Evolutionary conservation across 2,113 vertebrate species (phyloP).

Genomic region (Apteryx mantelli): DNA sequence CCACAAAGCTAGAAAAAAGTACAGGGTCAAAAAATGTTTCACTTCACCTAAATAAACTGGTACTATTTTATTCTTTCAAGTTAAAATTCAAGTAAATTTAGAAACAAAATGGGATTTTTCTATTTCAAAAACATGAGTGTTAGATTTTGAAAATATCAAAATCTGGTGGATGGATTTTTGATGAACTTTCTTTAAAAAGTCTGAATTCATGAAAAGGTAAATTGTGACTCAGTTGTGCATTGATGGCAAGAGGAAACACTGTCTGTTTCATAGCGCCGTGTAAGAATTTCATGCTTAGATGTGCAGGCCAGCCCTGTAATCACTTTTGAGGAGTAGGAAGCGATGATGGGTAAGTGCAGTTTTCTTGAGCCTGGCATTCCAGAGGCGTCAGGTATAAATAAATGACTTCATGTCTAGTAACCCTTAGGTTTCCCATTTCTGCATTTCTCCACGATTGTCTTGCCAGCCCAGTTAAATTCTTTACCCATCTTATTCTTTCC

Average conservation of each 20-base stretch:
- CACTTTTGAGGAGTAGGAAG: neutral
- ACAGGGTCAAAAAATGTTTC: neutral
- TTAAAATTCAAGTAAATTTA: neutral
- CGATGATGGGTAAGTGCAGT: fast-evolving
- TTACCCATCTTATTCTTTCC: neutral
- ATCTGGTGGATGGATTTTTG: neutral
- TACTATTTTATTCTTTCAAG: neutral
- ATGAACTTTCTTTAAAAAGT: neutral
- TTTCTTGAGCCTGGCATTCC: neutral
- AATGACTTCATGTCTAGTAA: neutral
- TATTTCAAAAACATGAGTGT: neutral
- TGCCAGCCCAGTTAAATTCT: neutral
- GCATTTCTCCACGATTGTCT: neutral
- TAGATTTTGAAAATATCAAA: neutral
- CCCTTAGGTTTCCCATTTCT: neutral
- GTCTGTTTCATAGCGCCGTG: neutral
- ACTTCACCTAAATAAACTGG: neutral
- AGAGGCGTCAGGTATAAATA: neutral
- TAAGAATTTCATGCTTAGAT: neutral
- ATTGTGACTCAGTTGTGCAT: neutral
- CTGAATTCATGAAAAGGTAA: neutral
- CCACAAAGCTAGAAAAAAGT: neutral
- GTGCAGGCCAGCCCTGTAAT: neutral
- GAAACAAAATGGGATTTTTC: neutral
- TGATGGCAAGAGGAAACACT: neutral